phyloP scores from a whole-genome alignment of 1,140 invertebrate genomes.

The Plodia interpunctella region DNA sequence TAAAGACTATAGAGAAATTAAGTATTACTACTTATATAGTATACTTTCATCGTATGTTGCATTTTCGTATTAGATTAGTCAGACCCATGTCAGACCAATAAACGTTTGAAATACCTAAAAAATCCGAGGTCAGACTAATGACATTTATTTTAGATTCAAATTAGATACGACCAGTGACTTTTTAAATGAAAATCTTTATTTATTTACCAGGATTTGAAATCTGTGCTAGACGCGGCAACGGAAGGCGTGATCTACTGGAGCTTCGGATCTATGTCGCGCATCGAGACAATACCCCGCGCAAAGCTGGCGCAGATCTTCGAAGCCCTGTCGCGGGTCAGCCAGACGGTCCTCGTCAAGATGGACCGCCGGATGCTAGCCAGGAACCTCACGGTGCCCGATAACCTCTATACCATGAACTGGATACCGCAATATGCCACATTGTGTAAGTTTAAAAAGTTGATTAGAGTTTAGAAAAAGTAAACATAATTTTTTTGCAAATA shows the following conservation, averaged over 20 bases:
- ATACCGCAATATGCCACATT: conserved; percentile 82
- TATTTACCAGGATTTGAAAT: conserved; percentile 72
- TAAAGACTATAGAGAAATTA: too few species aligned
- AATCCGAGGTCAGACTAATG: too few species aligned
- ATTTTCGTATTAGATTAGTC: too few species aligned
- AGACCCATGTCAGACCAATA: too few species aligned
- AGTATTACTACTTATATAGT: too few species aligned
- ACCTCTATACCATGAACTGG: conserved; percentile 81
- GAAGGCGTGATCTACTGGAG: conserved; percentile 84
- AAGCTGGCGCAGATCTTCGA: conserved; percentile 71
- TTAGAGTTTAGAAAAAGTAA: too few species aligned
- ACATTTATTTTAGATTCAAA: too few species aligned
- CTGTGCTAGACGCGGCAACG: conserved; percentile 77
- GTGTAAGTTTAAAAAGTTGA: conserved; percentile 61
- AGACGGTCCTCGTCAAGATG: conserved; percentile 79
- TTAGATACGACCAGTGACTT: too few species aligned
- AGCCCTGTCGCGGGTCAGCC: conserved; percentile 71
- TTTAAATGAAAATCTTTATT: not conserved
- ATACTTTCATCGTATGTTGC: too few species aligned
- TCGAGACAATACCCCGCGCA: conserved; percentile 70
- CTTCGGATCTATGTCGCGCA: conserved; percentile 81
- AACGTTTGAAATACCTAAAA: too few species aligned
- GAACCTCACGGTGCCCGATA: conserved; percentile 75
- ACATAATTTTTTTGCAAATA: too few species aligned
- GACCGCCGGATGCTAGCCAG: conserved; percentile 74